Evolutionary conservation across 2,888 invertebrate species (phyloP).

Genomic region (Apamea crenata): DNA sequence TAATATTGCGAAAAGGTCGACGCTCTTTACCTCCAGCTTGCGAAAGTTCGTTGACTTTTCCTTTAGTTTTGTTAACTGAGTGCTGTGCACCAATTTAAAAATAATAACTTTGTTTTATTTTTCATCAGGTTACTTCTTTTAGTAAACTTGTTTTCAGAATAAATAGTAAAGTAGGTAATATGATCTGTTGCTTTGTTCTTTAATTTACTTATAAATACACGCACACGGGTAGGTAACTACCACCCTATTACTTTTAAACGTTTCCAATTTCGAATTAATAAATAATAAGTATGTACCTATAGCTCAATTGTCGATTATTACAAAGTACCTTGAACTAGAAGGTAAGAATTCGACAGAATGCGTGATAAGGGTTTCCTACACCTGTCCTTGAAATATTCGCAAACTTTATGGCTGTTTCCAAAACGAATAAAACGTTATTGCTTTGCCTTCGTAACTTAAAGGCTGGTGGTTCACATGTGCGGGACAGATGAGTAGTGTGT

Average conservation of each 20-base stretch:
- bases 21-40: conserved; percentile 19
- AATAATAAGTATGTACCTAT: not conserved
- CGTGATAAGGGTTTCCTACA: conserved; percentile 60
- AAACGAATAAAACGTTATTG: conserved; percentile 54
- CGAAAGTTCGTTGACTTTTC: conserved; percentile 48
- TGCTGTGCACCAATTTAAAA: conserved; percentile 28
- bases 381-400: conserved; percentile 58
- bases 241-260: not conserved
- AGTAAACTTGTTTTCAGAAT: not conserved
- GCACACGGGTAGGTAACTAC: not conserved
- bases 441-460: conserved; percentile 32
- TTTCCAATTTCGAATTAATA: conserved; percentile 14
- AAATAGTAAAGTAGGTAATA: not conserved
- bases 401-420: conserved; percentile 52
- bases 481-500: not conserved
- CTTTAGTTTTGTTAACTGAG: conserved; percentile 22
- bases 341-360: conserved; percentile 44
- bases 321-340: conserved; percentile 19
- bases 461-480: conserved; percentile 15
- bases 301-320: not conserved
- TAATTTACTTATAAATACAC: not conserved
- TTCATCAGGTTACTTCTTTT: conserved; percentile 9
- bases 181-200: not conserved
- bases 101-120: conserved; percentile 18
- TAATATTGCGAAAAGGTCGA: conserved; percentile 23